Evolutionary conservation across 92 coral and sea anemone species (phyloP), one percentile per base, ranked within the genome.

Genomic region (Phenganax marumi): DNA sequence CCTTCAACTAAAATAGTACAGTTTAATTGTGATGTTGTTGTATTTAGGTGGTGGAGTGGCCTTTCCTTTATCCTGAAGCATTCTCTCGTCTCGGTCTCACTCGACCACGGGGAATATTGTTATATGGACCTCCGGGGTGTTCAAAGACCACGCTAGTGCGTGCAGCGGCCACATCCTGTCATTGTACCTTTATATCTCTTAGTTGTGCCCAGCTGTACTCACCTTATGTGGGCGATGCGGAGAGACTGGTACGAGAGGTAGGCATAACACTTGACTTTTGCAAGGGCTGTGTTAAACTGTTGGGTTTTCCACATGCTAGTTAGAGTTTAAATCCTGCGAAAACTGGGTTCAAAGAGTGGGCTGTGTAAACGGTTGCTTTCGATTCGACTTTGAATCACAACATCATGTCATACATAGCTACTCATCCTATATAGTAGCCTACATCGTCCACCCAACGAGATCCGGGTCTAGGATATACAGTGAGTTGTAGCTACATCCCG

Each of bases 121-220:
- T 96, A 82, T 92, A 92, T 81, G 99, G 99, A 66, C 99, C 99
- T 22, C 97, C 99, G 24, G 99, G 99, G 7, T 96, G 99, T 84
- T 92, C 93, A 52, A 96, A 96, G 74, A 96, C 99, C 24, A 96
- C 97, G 6, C 85, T 96, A 12, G 97, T 96, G 21, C 92, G 92
- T 17, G 97, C 99, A 10, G 96, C 92, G 10, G 97, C 99, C 21
- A 86, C 96, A 0, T 91, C 97, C 1, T 90, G 93, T 81, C 90
- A 88, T 68, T 92, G 97, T 62, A 92, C 99, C 14, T 96, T 96
- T 76, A 17, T 96, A 79, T 91, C 99, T n/a, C 90, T 96, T 81
- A 92, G 95, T 82, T 96, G 99, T 92, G 97, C 99, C 13, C 96
- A 96, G 88, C 73, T 96, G 52, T 96, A 86, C 77, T 92, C 97